A percentile compares a stretch with the other conserved stretches of the same genome.
Conservation (phyloP, 1,140 invertebrate genomes). For the Solenopsis fugax region DNA sequence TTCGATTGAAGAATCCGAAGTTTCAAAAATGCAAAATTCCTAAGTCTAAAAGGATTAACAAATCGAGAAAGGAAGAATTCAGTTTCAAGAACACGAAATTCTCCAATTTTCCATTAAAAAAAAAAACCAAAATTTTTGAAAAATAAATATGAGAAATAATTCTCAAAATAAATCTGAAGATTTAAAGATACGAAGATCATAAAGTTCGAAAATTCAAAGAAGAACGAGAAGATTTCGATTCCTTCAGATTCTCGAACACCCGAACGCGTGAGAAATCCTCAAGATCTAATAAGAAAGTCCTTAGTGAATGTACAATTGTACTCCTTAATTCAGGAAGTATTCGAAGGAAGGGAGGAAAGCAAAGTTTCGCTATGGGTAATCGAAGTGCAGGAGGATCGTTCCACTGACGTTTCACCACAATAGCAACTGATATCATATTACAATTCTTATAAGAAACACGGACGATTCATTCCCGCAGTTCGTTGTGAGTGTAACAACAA, state of each 20-base stretch:
- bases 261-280: neutral
- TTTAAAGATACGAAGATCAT: neutral
- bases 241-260: neutral
- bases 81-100: neutral
- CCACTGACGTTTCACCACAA: conserved; percentile 68
- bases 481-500: conserved; percentile 73
- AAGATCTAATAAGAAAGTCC: neutral
- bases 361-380: conserved; percentile 71
- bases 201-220: neutral
- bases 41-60: neutral
- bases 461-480: conserved; percentile 63
- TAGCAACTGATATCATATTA: conserved; percentile 74
- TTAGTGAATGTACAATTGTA: neutral
- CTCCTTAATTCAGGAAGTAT: conserved; percentile 1
- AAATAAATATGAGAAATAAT: neutral
- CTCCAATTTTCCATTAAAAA: neutral
- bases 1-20: neutral
- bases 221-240: neutral
- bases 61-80: neutral
- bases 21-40: neutral
- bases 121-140: neutral
- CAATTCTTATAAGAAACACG: conserved; percentile 69
- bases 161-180: neutral
- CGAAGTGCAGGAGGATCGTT: conserved; percentile 78
- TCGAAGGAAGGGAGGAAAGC: neutral